Evolutionary conservation across 2,113 vertebrate species (phyloP), one percentile per base, ranked within the genome.

Genomic region (Lycocorax pyrrhopterus): DNA sequence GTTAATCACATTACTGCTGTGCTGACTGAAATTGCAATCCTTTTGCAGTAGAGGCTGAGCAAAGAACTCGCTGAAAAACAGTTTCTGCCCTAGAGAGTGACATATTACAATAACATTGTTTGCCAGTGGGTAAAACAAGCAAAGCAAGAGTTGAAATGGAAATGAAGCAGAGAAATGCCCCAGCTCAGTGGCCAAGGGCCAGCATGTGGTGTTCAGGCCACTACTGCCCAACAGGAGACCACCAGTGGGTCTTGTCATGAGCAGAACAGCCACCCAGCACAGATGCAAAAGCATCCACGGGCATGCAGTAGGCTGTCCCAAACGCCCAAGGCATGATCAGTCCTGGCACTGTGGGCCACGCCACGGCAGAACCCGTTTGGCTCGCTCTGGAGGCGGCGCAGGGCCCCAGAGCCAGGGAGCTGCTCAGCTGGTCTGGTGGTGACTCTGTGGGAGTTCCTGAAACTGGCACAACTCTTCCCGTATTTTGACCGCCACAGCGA

Each of bases 401-500:
- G 60, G 59, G 95, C 92, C 63, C 76, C 84, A 77, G 94, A 66
- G 87, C 93, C 89, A 47, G 59, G 80, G 30, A 95, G 96, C 93
- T 75, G 95, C 94, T 93, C n/a, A 5, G 79, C 95, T 88, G 94
- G 72, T 92, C 93, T 47, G 81, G 52, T 56, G 83, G 52, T 30
- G 72, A 56, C n/a, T n/a, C n/a, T 19, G 84, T 92, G 94, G 86
- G 86, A 95, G 94, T 29, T 94, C 67, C 81, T 89, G 86, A 55
- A 78, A 47, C 63, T 59, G 63, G 51, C 68, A 68, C 0, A 0
- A 6, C 68, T 62, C 68, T 71, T 22, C 67, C 59, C 0, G 0
- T 33, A 1, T 51, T 33, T 8, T 8, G 37, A 13, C 29, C 58
- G 89, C n/a, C 0, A 1, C 46, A 35, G 67, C 0, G 6, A 79